A percentile compares a stretch with the other conserved stretches of the same genome.
Evolutionary conservation across 2,797 vertebrate species (phyloP).

Genomic region (Paramormyrops hopkinsi): DNA sequence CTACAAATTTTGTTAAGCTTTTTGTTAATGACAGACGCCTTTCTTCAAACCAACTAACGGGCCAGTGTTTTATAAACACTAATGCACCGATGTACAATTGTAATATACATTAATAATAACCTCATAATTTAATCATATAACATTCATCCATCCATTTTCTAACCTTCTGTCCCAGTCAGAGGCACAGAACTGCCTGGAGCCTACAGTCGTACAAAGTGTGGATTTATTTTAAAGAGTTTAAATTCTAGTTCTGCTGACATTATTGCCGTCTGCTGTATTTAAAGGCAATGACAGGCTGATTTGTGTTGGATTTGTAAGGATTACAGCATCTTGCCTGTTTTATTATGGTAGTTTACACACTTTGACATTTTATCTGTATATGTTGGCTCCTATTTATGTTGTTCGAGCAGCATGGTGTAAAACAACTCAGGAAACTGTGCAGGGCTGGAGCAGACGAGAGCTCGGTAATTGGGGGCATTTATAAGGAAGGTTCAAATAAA

Average conservation of each 20-base stretch:
- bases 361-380: not conserved
- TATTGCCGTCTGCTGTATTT: not conserved
- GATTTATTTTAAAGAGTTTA: not conserved
- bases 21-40: not conserved
- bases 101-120: not conserved
- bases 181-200: not conserved
- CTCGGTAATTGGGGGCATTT: not conserved
- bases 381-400: not conserved
- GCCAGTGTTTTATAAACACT: not conserved
- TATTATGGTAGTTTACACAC: not conserved
- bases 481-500: not conserved
- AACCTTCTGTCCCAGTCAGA: not conserved
- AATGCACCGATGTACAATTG: not conserved
- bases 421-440: not conserved
- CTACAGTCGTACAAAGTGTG: not conserved
- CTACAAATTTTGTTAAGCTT: not conserved
- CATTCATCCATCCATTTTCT: not conserved
- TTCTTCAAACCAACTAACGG: not conserved
- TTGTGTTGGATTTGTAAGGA: not conserved
- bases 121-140: not conserved
- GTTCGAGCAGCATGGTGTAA: not conserved
- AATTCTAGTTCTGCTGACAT: not conserved
- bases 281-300: not conserved
- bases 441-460: not conserved
- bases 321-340: not conserved